These are phyloP conservation scores for Melipona quadrifasciata DNA, from an alignment of 1,140 invertebrate genomes.

Conservation along the genomic window DNA sequence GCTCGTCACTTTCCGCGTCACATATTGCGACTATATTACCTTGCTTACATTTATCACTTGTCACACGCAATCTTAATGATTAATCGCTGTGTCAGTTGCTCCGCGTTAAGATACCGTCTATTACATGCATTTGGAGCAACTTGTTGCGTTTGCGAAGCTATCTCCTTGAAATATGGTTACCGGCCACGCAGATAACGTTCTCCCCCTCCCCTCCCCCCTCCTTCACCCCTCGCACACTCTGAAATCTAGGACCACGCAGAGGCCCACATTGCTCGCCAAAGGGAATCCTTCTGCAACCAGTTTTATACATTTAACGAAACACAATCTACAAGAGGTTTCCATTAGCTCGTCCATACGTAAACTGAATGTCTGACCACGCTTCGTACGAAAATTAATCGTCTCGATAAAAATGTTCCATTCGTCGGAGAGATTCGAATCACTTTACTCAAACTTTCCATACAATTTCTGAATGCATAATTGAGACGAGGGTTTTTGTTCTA, in stretches of 20 bases:
- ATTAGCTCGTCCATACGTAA: too few species aligned
- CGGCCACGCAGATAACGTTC: slow-evolving; percentile 44
- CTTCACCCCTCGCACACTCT: background rate
- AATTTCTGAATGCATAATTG: too few species aligned
- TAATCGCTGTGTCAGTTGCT: slow-evolving; percentile 55
- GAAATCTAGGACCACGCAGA: slow-evolving; percentile 36
- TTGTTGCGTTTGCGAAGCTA: slow-evolving; percentile 60
- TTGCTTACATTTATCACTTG: slow-evolving; percentile 53
- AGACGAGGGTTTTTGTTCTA: too few species aligned
- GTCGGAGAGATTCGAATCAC: too few species aligned
- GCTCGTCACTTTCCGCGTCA: slow-evolving; percentile 14
- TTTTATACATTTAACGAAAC: background rate
- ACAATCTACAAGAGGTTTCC: too few species aligned
- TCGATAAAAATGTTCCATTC: too few species aligned
- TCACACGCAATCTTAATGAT: slow-evolving; percentile 61
- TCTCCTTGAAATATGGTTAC: slow-evolving; percentile 63
- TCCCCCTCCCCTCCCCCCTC: background rate
- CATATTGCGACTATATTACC: slow-evolving; percentile 8
- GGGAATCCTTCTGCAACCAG: background rate
- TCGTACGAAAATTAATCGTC: too few species aligned
- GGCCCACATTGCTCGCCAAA: background rate
- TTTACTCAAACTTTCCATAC: too few species aligned
- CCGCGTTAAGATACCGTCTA: slow-evolving; percentile 62
- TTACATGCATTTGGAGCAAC: slow-evolving; percentile 66
- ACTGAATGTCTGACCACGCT: too few species aligned